phyloP scores from a whole-genome alignment of 2,113 vertebrate genomes.

The Oxygymnocypris stewartii region DNA sequence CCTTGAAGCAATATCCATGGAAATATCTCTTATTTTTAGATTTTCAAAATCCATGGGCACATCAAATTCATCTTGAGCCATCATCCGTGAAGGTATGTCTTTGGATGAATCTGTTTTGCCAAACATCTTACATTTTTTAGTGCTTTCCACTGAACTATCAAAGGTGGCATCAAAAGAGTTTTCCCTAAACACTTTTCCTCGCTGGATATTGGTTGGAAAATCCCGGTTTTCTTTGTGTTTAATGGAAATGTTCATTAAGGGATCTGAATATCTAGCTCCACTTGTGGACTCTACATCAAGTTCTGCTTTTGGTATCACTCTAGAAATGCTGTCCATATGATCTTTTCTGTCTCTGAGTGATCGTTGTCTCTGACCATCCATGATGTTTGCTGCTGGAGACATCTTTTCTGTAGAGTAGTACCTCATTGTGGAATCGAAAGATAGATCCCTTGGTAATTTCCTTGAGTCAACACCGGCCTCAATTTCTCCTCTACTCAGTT shows the following conservation, averaged over 20 bases:
- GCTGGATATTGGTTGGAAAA: conserved; percentile 41
- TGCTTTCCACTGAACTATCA: conserved; percentile 54
- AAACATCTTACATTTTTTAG: conserved; percentile 58
- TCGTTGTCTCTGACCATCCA: conserved; percentile 27
- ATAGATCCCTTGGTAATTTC: conserved; percentile 17
- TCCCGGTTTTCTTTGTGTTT: conserved; percentile 59
- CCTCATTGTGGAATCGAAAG: conserved; percentile 39
- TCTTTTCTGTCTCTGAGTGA: conserved; percentile 42
- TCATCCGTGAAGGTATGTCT: conserved; percentile 56
- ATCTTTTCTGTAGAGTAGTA: conserved; percentile 26
- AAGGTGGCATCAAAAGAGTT: conserved; percentile 49
- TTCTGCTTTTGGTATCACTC: conserved; percentile 38
- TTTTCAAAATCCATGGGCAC: conserved; percentile 48
- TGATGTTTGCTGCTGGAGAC: neutral
- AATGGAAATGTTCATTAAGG: neutral
- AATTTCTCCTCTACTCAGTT: conserved; percentile 30
- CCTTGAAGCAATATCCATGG: conserved; percentile 60
- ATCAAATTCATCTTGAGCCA: conserved; percentile 57
- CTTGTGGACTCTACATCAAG: neutral
- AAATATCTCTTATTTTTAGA: conserved; percentile 58
- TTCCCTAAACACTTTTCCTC: conserved; percentile 55
- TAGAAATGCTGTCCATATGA: conserved; percentile 38
- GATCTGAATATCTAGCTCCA: conserved; percentile 32
- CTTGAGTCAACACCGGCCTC: conserved; percentile 21
- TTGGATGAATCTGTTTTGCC: conserved; percentile 56